These are phyloP conservation scores for Psilopogon haemacephalus DNA, from an alignment of 2,113 vertebrate species.

Conservation along the genomic window DNA sequence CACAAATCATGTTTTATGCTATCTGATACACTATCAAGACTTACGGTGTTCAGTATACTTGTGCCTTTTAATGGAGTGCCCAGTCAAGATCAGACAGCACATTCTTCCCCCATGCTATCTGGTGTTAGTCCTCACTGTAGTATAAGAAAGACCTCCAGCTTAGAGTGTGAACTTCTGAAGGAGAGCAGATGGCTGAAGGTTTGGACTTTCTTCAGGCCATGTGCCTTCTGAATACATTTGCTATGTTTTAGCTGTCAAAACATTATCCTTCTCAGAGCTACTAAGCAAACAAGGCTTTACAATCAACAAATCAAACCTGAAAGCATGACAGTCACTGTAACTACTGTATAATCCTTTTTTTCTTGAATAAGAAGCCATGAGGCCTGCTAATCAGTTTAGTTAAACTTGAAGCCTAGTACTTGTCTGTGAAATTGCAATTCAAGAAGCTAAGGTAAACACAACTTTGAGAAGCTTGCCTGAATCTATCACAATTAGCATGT, in stretches of 20 bases:
- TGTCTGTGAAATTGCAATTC: not conserved
- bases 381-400: constrained; percentile 24
- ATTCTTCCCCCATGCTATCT: not conserved
- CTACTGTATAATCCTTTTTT: not conserved
- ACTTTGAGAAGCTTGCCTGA: not conserved
- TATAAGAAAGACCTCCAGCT: not conserved
- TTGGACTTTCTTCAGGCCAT: constrained; percentile 20
- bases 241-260: constrained; percentile 41
- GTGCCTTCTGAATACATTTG: constrained; percentile 11
- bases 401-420: not conserved
- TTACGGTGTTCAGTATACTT: not conserved
- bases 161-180: not conserved
- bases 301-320: constrained; percentile 6
- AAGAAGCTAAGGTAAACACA: constrained; percentile 27
- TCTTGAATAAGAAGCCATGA: not conserved
- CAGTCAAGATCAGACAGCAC: not conserved
- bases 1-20: not conserved
- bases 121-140: not conserved
- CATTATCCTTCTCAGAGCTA: constrained; percentile 6
- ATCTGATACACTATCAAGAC: not conserved
- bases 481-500: not conserved
- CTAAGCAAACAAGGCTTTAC: constrained; percentile 27
- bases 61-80: not conserved
- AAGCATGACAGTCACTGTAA: not conserved
- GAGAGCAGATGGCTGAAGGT: constrained; percentile 11